Conservation (phyloP, 2,888 invertebrate genomes). For the Mythimna vitellina region DNA sequence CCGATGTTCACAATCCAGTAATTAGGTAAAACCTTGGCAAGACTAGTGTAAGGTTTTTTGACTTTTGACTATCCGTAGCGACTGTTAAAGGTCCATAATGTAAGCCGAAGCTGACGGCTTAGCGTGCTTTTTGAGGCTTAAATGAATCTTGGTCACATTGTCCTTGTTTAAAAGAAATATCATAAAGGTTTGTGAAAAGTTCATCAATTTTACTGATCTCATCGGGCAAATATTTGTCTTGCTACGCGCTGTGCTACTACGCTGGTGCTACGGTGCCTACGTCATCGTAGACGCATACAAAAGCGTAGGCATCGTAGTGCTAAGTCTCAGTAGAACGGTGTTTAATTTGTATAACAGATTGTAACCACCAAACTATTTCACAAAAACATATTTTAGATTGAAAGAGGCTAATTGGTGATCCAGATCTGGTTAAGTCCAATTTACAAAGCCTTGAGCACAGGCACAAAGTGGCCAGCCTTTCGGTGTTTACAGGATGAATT, state of each 20-base stretch:
- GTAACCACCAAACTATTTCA: no score
- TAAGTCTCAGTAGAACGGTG: no score
- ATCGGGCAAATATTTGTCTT: not conserved
- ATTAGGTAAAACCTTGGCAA: not conserved
- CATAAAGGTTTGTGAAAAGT: not conserved
- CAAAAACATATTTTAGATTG: no score
- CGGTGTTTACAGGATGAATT: no score
- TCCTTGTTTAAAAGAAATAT: no score
- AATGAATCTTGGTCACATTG: not conserved
- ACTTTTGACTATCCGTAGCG: not conserved
- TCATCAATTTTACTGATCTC: not conserved
- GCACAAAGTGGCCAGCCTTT: no score
- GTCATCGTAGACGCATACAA: no score
- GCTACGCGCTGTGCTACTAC: slow-evolving; percentile 2
- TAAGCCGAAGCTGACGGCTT: not conserved
- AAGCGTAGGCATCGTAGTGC: not conserved
- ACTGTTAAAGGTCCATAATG: not conserved
- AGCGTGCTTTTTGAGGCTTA: not conserved
- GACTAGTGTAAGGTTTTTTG: not conserved
- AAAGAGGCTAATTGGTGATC: no score
- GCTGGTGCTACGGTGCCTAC: no score
- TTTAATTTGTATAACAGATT: no score
- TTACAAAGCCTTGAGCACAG: no score
- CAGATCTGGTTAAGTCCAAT: no score
- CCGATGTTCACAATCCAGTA: not conserved